A percentile compares a stretch with the other conserved stretches of the same genome.
Evolutionary conservation across 2,888 invertebrate species (phyloP).

Genomic region (Thyatira batis): DNA sequence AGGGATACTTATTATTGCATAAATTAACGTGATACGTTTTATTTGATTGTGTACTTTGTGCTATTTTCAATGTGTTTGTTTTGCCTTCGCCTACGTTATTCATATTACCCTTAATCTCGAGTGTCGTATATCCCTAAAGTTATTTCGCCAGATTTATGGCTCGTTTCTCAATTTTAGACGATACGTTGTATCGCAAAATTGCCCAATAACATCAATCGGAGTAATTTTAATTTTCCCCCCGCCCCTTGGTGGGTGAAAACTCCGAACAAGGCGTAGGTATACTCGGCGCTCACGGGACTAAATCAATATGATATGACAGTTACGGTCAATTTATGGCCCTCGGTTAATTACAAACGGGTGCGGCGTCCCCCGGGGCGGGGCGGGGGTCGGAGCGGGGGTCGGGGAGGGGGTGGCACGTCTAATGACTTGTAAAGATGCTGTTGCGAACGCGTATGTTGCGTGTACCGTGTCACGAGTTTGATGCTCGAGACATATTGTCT

Average conservation of each 20-base stretch:
- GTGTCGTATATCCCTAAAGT: not conserved
- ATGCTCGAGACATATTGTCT: not conserved
- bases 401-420: constrained; percentile 50
- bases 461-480: not conserved
- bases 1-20: constrained; percentile 30
- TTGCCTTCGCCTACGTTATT: too few species aligned
- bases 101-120: not conserved
- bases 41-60: not conserved
- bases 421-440: constrained; percentile 79
- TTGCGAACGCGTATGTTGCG: constrained; percentile 17
- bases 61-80: not conserved
- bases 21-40: constrained; percentile 13
- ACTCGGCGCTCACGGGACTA: constrained; percentile 64
- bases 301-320: constrained; percentile 83
- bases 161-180: not conserved
- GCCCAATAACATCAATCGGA: constrained; percentile 50
- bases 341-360: constrained; percentile 80
- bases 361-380: constrained; percentile 36
- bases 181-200: constrained; percentile 1
- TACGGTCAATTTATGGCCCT: constrained; percentile 82
- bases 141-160: not conserved
- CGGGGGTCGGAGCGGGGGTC: constrained; percentile 13
- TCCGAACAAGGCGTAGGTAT: constrained; percentile 48
- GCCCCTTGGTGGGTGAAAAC: constrained; percentile 48
- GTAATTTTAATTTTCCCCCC: constrained; percentile 57